Conservation (phyloP, 2,888 invertebrate species). For the Conomelus anceps region DNA sequence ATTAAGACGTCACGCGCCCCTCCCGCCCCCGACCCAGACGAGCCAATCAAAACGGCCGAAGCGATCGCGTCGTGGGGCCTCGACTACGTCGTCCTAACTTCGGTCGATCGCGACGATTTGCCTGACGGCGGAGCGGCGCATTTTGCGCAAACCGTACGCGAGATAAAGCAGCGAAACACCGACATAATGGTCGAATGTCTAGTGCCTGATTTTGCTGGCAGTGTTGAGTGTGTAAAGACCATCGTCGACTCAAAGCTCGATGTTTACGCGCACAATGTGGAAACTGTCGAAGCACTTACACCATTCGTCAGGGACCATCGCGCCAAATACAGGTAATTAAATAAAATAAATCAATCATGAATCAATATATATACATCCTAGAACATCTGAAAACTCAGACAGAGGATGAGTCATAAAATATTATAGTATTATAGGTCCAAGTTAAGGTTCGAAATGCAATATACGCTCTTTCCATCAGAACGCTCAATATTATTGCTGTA, state of each 20-base stretch:
- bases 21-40: slow-evolving; percentile 79
- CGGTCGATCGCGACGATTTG: slow-evolving; percentile 95
- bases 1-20: slow-evolving; percentile 92
- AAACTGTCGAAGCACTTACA: slow-evolving; percentile 88
- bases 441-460: too few species aligned
- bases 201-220: slow-evolving; percentile 92
- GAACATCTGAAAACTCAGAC: too few species aligned
- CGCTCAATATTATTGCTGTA: too few species aligned
- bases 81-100: slow-evolving; percentile 95
- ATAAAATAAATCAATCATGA: too few species aligned
- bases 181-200: slow-evolving; percentile 91
- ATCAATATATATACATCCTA: too few species aligned
- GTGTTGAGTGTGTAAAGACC: slow-evolving; percentile 61
- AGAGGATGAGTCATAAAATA: too few species aligned
- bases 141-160: slow-evolving; percentile 83
- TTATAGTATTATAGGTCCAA: too few species aligned
- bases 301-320: slow-evolving; percentile 88
- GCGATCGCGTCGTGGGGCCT: slow-evolving; percentile 93
- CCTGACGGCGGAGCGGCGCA: slow-evolving; percentile 90
- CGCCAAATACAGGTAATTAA: slow-evolving; percentile 67
- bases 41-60: slow-evolving; percentile 86
- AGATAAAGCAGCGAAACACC: slow-evolving; percentile 74
- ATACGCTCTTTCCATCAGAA: too few species aligned
- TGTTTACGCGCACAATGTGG: slow-evolving; percentile 97
- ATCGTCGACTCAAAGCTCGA: slow-evolving; percentile 81